Percentiles rank a stretch among this genome's conserved stretches.
These are phyloP conservation scores for Psephotus haematonotus DNA, from an alignment of 2,113 vertebrate genomes.

Conservation along the genomic window DNA sequence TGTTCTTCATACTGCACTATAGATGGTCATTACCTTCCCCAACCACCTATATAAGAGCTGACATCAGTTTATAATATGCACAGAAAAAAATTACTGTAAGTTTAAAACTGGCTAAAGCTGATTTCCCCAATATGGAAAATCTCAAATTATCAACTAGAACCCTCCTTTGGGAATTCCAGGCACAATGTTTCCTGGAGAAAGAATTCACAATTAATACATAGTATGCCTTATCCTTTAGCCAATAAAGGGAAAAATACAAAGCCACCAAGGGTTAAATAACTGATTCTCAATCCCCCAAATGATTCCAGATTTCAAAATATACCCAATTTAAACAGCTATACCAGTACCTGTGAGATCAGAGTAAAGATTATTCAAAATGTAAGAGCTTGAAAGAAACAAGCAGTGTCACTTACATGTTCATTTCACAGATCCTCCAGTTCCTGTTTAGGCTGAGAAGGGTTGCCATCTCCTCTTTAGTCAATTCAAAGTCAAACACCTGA, in stretches of 20 bases:
- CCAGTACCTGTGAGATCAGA: neutral
- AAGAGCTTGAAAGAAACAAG: neutral
- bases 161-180: neutral
- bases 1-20: neutral
- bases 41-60: neutral
- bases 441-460: constrained; percentile 83
- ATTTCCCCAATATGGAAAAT: neutral
- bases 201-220: neutral
- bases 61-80: neutral
- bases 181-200: neutral
- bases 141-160: neutral
- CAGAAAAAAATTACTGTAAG: accelerated
- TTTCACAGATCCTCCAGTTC: constrained; percentile 84
- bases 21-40: neutral
- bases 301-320: neutral
- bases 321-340: neutral
- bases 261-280: neutral
- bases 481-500: constrained; percentile 93
- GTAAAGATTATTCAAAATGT: neutral
- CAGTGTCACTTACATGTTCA: constrained; percentile 78
- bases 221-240: neutral
- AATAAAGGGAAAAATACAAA: neutral
- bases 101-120: neutral
- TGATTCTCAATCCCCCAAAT: neutral
- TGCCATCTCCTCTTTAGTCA: constrained; percentile 83